These are phyloP conservation scores for Neodiprion virginianus DNA, from an alignment of 1,140 invertebrate genomes.

Conservation along the genomic window DNA sequence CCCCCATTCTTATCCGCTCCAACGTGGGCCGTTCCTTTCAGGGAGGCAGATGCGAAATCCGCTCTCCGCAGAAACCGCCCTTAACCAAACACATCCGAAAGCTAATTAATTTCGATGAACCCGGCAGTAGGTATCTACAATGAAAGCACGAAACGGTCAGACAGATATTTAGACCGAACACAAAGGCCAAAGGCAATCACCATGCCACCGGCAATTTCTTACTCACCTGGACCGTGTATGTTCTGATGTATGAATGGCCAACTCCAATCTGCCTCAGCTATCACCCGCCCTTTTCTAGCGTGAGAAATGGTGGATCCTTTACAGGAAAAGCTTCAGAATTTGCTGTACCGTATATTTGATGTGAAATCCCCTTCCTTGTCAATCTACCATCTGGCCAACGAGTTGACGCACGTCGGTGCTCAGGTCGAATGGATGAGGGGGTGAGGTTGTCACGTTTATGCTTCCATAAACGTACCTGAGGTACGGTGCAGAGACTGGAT, in stretches of 20 bases:
- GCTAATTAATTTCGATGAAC: background rate
- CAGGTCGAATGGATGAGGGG: background rate
- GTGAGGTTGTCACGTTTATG: background rate
- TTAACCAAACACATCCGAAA: too few relatives aligned
- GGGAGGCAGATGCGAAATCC: too few relatives aligned
- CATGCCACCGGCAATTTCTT: background rate
- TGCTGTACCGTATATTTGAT: background rate
- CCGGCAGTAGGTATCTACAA: background rate
- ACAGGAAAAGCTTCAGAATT: background rate
- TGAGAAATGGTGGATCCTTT: too few relatives aligned
- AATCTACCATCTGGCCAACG: background rate
- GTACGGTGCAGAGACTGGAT: too few relatives aligned
- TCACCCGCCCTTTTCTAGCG: too few relatives aligned
- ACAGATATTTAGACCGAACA: background rate
- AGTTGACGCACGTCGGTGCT: background rate
- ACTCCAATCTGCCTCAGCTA: background rate
- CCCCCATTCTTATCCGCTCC: background rate
- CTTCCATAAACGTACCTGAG: background rate
- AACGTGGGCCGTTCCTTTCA: background rate
- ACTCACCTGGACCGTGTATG: background rate
- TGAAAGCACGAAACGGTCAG: background rate
- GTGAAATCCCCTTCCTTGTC: background rate
- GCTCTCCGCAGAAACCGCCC: too few relatives aligned
- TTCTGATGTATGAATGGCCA: background rate
- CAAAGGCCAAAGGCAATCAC: background rate